Evolutionary conservation across 2,888 invertebrate genomes (phyloP).

Genomic region (Orchesella flavescens): DNA sequence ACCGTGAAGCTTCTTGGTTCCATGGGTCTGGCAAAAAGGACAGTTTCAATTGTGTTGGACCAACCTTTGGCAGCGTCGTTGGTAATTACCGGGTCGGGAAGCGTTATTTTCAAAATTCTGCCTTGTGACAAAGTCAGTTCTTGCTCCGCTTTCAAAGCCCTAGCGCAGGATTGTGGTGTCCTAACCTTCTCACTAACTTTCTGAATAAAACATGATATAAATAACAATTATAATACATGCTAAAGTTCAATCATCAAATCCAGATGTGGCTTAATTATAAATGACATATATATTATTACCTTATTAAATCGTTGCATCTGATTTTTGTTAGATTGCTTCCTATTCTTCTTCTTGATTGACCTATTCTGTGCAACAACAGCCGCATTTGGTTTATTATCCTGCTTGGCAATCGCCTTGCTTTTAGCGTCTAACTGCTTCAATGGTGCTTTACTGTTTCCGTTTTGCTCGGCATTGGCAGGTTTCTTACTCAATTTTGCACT

Average conservation of each 20-base stretch:
- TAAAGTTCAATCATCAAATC: too few relatives aligned
- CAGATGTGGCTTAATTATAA: too few relatives aligned
- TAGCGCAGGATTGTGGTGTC: conserved; percentile 62
- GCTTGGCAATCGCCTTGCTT: conserved; percentile 44
- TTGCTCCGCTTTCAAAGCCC: conserved; percentile 67
- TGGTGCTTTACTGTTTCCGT: conserved; percentile 19
- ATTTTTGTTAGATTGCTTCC: conserved; percentile 46
- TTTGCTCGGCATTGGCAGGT: conserved; percentile 19
- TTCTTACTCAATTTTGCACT: conserved; percentile 30
- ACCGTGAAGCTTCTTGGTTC: conserved; percentile 69
- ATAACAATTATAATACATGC: too few relatives aligned
- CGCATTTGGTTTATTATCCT: conserved; percentile 31
- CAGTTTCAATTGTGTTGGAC: conserved; percentile 65
- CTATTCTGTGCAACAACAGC: not conserved
- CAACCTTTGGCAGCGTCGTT: conserved; percentile 59
- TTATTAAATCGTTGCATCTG: conserved; percentile 64
- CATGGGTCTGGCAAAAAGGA: conserved; percentile 67
- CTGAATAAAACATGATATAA: conserved; percentile 48
- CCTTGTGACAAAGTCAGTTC: conserved; percentile 55
- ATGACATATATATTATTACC: conserved; percentile 40
- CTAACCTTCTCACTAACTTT: conserved; percentile 57
- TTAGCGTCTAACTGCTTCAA: conserved; percentile 28
- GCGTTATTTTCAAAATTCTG: conserved; percentile 61
- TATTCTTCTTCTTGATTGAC: conserved; percentile 36
- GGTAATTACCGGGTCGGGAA: conserved; percentile 64